These are phyloP conservation scores for Toxonevra muliebris DNA, from an alignment of 2,888 invertebrate species.

Conservation along the genomic window DNA sequence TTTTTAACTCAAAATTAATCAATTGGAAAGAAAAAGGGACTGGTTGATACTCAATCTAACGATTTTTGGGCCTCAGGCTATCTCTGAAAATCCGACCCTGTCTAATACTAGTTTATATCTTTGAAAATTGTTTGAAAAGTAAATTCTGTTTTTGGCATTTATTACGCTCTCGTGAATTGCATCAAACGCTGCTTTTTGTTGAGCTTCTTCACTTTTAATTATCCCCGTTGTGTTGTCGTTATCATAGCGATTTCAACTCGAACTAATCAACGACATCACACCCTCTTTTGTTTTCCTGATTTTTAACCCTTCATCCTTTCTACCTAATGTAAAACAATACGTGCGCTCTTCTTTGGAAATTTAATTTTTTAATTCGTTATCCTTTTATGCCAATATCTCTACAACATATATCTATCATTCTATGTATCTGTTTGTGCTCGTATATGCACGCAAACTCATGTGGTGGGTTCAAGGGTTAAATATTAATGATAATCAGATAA, in stretches of 20 bases:
- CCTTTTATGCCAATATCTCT: conserved; percentile 20
- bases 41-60: too few species aligned
- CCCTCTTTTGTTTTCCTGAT: conserved; percentile 37
- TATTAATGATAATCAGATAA: conserved; percentile 59
- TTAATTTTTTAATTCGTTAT: conserved; percentile 46
- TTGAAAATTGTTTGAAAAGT: too few species aligned
- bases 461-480: conserved; percentile 47
- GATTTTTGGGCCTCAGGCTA: too few species aligned
- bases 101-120: too few species aligned
- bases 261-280: conserved; percentile 47
- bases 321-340: conserved; percentile 30
- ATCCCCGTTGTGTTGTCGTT: conserved; percentile 36
- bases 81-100: too few species aligned
- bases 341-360: conserved; percentile 35
- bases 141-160: conserved; percentile 51
- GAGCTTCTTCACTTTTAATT: conserved; percentile 44
- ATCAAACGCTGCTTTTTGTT: conserved; percentile 32
- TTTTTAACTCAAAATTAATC: too few species aligned
- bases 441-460: neutral
- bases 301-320: conserved; percentile 36
- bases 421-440: neutral
- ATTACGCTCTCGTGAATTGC: conserved; percentile 53
- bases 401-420: neutral
- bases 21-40: too few species aligned
- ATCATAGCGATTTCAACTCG: conserved; percentile 18